These are phyloP conservation scores for Chitala chitala DNA, from an alignment of 2,113 vertebrate species.

Conservation along the genomic window DNA sequence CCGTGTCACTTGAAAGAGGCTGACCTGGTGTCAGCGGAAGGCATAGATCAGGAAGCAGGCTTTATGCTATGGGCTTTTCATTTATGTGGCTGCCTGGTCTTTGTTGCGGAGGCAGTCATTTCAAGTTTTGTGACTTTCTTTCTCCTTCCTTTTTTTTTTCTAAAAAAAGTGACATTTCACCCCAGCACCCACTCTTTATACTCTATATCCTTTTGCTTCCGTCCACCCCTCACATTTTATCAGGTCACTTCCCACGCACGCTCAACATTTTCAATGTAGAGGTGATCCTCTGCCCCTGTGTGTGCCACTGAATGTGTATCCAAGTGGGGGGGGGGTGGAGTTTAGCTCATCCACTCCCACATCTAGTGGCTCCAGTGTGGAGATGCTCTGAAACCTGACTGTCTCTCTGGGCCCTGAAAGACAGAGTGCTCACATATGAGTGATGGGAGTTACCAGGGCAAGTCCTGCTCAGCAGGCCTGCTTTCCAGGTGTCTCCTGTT, in stretches of 20 bases:
- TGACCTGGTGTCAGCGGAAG: background rate
- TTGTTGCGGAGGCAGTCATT: background rate
- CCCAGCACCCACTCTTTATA: background rate
- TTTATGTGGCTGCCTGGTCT: background rate
- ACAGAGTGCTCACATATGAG: constrained; percentile 21
- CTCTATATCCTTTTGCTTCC: background rate
- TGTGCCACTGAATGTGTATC: background rate
- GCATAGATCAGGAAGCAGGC: background rate
- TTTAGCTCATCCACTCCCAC: too few species aligned
- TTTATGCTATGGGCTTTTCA: background rate
- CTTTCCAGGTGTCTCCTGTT: too few species aligned
- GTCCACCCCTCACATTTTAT: background rate
- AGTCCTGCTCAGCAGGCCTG: background rate
- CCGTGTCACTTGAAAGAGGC: constrained; percentile 2
- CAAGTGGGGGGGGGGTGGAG: background rate
- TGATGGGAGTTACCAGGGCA: constrained; percentile 7
- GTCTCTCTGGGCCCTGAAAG: constrained; percentile 31
- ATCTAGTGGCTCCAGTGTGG: too few species aligned
- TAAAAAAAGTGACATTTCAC: background rate
- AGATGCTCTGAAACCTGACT: constrained; percentile 65
- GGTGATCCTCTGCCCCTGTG: background rate
- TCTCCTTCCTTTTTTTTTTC: background rate
- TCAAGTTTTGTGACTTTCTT: background rate
- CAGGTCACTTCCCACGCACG: background rate
- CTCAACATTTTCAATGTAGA: constrained; percentile 15